phyloP scores from a whole-genome alignment of 2,888 invertebrate species.

The Stenodera caucasica region DNA sequence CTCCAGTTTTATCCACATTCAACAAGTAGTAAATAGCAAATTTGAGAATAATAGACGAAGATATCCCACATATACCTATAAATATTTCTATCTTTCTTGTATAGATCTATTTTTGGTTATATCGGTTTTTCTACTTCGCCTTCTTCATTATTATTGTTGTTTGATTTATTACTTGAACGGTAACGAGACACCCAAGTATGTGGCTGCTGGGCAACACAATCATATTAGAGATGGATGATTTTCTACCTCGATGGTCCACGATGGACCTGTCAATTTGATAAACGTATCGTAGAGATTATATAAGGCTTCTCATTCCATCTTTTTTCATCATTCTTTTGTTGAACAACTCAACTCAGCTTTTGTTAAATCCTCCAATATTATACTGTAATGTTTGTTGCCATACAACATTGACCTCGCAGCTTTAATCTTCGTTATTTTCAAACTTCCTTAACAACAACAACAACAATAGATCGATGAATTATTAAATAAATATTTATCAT shows the following conservation, averaged over 20 bases:
- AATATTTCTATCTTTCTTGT: not conserved
- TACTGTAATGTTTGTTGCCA: not conserved
- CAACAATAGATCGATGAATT: not conserved
- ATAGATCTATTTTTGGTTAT: not conserved
- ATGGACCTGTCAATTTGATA: conserved; percentile 27
- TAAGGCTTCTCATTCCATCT: not conserved
- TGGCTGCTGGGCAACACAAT: conserved; percentile 32
- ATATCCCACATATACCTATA: too few species aligned
- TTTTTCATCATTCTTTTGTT: not conserved
- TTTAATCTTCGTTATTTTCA: not conserved
- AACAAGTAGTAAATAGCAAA: not conserved
- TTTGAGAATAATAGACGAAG: not conserved
- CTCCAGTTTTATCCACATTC: not conserved
- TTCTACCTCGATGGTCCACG: conserved; percentile 29
- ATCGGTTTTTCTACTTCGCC: not conserved
- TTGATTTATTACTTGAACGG: conserved; percentile 32
- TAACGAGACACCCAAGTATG: conserved; percentile 33
- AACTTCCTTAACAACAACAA: too few species aligned
- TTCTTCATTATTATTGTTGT: conserved; percentile 17
- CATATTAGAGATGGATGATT: conserved; percentile 31
- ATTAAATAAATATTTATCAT: not conserved
- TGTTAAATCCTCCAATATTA: not conserved
- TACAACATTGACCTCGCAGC: not conserved
- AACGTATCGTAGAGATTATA: conserved; percentile 10
- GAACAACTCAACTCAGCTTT: not conserved